Conservation (phyloP, 2,888 invertebrate species). For the Lepas anatifera region DNA sequence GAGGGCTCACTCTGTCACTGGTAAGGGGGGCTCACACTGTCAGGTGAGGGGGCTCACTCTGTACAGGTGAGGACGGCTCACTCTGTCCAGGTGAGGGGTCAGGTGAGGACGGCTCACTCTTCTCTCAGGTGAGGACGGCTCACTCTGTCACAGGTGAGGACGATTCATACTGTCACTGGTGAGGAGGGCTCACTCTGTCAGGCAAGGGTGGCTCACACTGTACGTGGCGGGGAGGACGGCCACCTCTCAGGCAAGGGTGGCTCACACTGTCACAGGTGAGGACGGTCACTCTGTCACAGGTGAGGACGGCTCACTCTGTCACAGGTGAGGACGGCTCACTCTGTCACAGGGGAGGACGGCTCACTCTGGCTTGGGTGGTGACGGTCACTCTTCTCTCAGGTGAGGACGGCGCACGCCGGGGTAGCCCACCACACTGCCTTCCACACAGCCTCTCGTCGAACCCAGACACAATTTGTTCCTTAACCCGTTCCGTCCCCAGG, state of each 20-base stretch:
- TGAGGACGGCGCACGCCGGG: no score
- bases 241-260: not conserved
- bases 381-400: no score
- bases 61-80: no score
- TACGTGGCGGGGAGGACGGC: conserved; percentile 1
- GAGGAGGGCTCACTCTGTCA: conserved; percentile 31
- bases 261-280: no score
- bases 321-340: not conserved
- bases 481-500: no score
- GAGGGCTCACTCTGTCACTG: conserved; percentile 40
- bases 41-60: conserved; percentile 4
- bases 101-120: not conserved
- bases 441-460: no score
- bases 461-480: no score
- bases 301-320: not conserved
- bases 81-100: no score
- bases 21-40: not conserved
- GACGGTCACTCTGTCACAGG: not conserved
- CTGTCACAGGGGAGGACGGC: not conserved
- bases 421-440: no score
- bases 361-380: no score
- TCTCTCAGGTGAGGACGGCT: not conserved
- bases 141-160: not conserved
- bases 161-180: not conserved
- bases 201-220: not conserved